Conservation (phyloP, 2,113 vertebrate species). For the Calidris pygmaea region DNA sequence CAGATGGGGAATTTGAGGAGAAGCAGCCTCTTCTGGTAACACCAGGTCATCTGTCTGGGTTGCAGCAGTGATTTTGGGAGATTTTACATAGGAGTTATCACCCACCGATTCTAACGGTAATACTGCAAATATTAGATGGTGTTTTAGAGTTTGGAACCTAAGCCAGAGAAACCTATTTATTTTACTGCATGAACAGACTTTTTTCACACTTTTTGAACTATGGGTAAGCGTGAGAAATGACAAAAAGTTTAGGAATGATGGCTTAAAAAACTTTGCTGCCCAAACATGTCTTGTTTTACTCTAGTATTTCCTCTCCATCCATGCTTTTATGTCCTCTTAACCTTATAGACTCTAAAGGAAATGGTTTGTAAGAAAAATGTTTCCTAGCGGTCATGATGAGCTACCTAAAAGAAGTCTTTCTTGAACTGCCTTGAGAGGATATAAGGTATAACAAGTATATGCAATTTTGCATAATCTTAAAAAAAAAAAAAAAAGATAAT, state of each 20-base stretch:
- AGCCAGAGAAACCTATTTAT: background rate
- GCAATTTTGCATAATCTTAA: background rate
- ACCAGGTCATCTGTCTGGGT: background rate
- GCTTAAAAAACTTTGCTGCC: background rate
- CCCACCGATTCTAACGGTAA: background rate
- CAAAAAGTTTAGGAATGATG: background rate
- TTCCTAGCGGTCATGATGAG: background rate
- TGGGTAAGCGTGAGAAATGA: background rate
- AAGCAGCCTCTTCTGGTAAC: background rate
- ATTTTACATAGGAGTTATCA: background rate
- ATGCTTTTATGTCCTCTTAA: background rate
- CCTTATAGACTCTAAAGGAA: background rate
- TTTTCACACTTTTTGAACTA: background rate
- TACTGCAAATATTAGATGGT: background rate
- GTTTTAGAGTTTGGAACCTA: background rate
- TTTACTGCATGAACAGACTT: background rate
- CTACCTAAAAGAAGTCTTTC: background rate
- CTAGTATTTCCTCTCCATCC: background rate
- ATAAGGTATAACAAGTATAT: background rate
- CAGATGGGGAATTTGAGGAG: background rate
- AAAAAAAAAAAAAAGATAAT: background rate
- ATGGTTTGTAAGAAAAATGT: background rate
- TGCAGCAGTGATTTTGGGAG: background rate
- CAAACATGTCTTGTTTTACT: background rate
- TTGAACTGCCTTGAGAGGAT: accelerated